Base-by-base conservation (phyloP, 2,113 vertebrate genomes). In the Bungarus multicinctus region DNA sequence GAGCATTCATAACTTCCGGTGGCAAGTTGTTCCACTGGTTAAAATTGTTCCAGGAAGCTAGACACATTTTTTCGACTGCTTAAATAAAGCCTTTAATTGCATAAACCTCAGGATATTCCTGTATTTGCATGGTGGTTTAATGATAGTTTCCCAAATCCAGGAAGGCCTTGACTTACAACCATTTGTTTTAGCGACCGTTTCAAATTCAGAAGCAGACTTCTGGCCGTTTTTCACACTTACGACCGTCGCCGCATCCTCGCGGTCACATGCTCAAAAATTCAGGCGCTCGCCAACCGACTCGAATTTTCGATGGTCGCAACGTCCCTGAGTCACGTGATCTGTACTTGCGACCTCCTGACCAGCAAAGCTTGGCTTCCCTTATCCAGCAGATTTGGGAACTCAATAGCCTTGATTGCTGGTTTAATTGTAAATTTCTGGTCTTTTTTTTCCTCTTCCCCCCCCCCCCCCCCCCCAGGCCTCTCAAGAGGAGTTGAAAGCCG, bases 401-500 rank as follows among this genome's bases (percentile, higher is more conserved):
- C 60, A 52, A 54, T 81, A 93, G 53, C 85, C 18, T 1, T 54
- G 90, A 34, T 74, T 20, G 55, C 91, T 60, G 47, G 2, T 89
- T 93, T 93, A 88, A 94, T 52, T 90, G 0, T 30, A 9, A 7
- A 45, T 94, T 88, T 34, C 27, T 10, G 93, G 94, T 95, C 94
- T 96, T 88, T 95, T 88, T 95, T 95, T 7, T 3, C 57, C 58
- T 9, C 18, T 18, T 4, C 4, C 18, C 1, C 87, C 89, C 2
- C 57, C 58, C 3, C 18, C 54, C 16, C 4, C 18, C 1, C 87
- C 89, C 2, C 93, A 99, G 99, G 99, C 99, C 34, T 98, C 99
- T 55, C 98, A 99, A 91, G 99, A 99, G 0, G 99, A 99, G 96
- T 98, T 99, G 58, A 99, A 99, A 96, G 98, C 98, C 0, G 98